Evolutionary conservation across 1,140 invertebrate species (phyloP).

Genomic region (Macrobrachium rosenbergii): DNA sequence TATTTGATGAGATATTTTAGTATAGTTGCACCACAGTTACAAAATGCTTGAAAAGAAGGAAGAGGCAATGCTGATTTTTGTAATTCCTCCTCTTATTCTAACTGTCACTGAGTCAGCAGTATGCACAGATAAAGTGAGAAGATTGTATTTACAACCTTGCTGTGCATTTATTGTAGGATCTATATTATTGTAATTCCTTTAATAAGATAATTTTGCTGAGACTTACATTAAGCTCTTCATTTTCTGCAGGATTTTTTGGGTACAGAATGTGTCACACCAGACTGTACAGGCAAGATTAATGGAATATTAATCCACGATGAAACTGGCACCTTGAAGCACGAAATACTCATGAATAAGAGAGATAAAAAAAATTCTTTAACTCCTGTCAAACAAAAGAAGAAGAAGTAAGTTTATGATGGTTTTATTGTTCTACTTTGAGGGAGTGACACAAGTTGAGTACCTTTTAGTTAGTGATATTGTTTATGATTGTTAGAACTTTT

Average conservation of each 20-base stretch:
- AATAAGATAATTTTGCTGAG: background rate
- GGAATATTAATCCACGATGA: slow-evolving; percentile 53
- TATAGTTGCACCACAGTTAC: too few species aligned
- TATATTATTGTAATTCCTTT: background rate
- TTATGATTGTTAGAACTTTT: too few species aligned
- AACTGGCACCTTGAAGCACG: slow-evolving; percentile 27
- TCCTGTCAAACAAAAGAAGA: slow-evolving; percentile 35
- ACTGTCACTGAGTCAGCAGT: too few species aligned
- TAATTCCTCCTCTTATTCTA: too few species aligned
- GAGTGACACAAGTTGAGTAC: too few species aligned
- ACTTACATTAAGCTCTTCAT: background rate
- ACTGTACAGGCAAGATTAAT: slow-evolving; percentile 55
- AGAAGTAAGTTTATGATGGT: slow-evolving; percentile 37
- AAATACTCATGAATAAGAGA: slow-evolving; percentile 46
- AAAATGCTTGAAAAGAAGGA: too few species aligned
- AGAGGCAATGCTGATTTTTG: too few species aligned
- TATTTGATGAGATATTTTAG: too few species aligned
- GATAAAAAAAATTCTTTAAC: slow-evolving; percentile 31
- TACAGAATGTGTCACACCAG: slow-evolving; percentile 44
- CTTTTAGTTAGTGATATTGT: too few species aligned
- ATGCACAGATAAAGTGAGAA: too few species aligned
- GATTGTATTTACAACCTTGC: too few species aligned
- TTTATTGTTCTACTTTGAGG: background rate
- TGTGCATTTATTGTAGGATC: too few species aligned
- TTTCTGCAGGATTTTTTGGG: slow-evolving; percentile 56